phyloP scores from a whole-genome alignment of 2,797 vertebrate genomes.

The Morelia viridis region DNA sequence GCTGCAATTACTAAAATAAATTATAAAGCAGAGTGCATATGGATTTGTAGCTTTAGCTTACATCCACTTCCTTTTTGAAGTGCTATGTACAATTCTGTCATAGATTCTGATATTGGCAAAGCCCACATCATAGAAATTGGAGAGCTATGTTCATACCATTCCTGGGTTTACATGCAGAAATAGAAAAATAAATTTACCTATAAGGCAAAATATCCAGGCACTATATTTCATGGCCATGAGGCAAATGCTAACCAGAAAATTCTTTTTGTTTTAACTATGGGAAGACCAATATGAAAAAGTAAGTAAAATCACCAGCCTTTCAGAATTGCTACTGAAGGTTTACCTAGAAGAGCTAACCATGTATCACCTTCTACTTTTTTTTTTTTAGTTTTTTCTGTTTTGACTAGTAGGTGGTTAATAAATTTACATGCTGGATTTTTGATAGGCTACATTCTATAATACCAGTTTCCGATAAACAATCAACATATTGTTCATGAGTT shows the following conservation, averaged over 20 bases:
- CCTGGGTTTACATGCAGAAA: background rate
- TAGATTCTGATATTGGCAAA: constrained; percentile 24
- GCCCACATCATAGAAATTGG: background rate
- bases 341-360: background rate
- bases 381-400: background rate
- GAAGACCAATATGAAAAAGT: background rate
- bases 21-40: constrained; percentile 45
- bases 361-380: background rate
- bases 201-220: background rate
- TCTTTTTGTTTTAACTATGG: background rate
- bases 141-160: background rate
- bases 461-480: background rate
- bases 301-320: background rate
- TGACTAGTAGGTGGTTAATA: background rate
- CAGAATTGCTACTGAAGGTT: background rate
- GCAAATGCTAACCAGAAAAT: background rate
- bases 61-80: constrained; percentile 38
- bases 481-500: background rate
- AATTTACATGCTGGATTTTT: background rate
- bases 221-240: background rate
- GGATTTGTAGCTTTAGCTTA: constrained; percentile 45
- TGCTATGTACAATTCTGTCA: constrained; percentile 20
- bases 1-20: constrained; percentile 56
- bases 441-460: background rate
- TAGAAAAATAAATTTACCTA: constrained; percentile 27